Base-by-base conservation (phyloP, 2,797 vertebrate genomes). In the Calcarius lapponicus region DNA sequence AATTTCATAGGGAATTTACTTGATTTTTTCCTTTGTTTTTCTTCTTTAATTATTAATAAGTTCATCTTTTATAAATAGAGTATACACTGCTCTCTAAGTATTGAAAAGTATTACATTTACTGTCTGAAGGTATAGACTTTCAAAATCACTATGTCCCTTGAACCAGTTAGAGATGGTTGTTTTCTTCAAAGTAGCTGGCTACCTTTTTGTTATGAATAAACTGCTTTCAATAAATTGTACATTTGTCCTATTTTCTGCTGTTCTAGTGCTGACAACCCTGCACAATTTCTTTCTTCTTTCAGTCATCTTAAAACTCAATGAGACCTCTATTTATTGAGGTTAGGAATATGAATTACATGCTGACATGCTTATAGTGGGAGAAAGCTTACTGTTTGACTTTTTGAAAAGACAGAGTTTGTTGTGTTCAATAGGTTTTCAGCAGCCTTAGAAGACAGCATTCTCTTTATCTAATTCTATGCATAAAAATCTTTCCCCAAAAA, bases 391-490 rank as follows among this genome's bases (percentile, higher is more conserved):
- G 38, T 80, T 51, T 88, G 65, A 64, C 54, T 96, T 92, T 74
- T 54, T 47, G 85, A 93, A 85, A 93, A 92, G 82, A 81, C 48
- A 29, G 36, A 66, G 70, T 88, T 74, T 89, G 15, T 82, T 91
- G 9, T n/a, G 9, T 54, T 85, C 38, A 65, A 57, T 65, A 54
- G 75, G 17, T 83, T 94, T 97, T 50, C 73, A 80, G 50, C 45
- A 93, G 64, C n/a, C 24, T 88, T 75, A 61, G 76, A 80, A 91
- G 94, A 93, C 10, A 86, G 45, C 14, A 85, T 86, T 66, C 79
- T 94, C 57, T 90, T 95, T 95, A 74, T 91, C 92, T 93, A 76
- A 87, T 80, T 90, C 51, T 56, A n/a, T 84, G 75, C 82, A 76
- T 90, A 74, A 87, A 87, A 88, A 79, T 40, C 60, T 93, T 93